Conservation (phyloP, 1,140 invertebrate genomes). For the Drosophila miranda region DNA sequence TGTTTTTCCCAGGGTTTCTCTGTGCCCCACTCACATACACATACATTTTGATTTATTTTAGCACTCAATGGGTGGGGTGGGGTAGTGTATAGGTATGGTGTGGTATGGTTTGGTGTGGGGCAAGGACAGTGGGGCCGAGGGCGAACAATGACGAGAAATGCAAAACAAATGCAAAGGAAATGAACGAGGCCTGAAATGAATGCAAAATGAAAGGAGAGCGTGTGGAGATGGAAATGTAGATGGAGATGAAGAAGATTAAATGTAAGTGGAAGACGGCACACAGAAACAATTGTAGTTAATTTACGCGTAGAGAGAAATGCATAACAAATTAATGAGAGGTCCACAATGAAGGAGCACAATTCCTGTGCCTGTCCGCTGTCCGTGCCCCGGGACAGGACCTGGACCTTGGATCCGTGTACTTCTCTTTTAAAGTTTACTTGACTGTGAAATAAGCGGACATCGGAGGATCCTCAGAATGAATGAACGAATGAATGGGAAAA, state of each 20-base stretch:
- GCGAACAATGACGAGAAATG: constrained; percentile 35
- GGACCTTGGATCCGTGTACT: constrained; percentile 20
- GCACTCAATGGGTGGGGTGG: constrained; percentile 57
- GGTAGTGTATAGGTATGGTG: not conserved
- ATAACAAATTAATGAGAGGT: constrained; percentile 74
- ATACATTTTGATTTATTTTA: constrained; percentile 75
- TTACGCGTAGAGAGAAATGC: constrained; percentile 68
- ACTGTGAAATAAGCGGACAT: constrained; percentile 74
- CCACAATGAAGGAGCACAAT: constrained; percentile 18
- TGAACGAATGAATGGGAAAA: constrained; percentile 35
- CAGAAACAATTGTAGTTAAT: constrained; percentile 78
- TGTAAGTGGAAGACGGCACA: constrained; percentile 60
- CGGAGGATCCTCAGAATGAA: constrained; percentile 34
- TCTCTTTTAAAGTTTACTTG: constrained; percentile 71
- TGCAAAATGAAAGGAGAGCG: constrained; percentile 50
- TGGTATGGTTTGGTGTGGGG: not conserved
- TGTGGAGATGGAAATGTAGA: constrained; percentile 60
- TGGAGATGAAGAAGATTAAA: constrained; percentile 76
- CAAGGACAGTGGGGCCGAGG: constrained; percentile 8
- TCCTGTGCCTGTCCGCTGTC: constrained; percentile 24
- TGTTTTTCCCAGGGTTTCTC: constrained; percentile 20
- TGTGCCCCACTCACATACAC: constrained; percentile 26
- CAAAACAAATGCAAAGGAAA: constrained; percentile 62
- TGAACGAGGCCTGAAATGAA: constrained; percentile 63
- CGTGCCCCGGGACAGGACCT: constrained; percentile 15